These are phyloP conservation scores for Halisarca cf. caerulea DNA, from an alignment of 37 sponge, comb jelly and placozoan species.

Conservation along the genomic window DNA sequence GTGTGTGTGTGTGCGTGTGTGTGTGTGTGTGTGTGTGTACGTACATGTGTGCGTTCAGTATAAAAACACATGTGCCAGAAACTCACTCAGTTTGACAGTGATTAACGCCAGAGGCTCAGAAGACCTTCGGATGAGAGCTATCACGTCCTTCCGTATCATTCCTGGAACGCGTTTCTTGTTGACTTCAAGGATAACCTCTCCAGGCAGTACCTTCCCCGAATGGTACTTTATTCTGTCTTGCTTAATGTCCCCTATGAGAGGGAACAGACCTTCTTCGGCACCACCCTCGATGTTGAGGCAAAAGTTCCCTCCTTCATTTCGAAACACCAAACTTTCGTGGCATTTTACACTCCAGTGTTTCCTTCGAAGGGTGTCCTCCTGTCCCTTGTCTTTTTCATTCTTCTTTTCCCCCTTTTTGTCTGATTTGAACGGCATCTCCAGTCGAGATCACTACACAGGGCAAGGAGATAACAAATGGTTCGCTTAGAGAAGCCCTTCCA, in stretches of 20 bases:
- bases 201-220: slow-evolving; percentile 66
- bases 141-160: slow-evolving; percentile 89
- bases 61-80: background rate
- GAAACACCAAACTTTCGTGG: slow-evolving; percentile 68
- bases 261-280: slow-evolving; percentile 80
- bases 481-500: too few relatives aligned
- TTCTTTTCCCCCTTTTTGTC: slow-evolving; percentile 20
- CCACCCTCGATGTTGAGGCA: slow-evolving; percentile 93
- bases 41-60: background rate
- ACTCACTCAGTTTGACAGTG: slow-evolving; percentile 88
- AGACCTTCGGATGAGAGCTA: slow-evolving; percentile 82
- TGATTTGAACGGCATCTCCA: slow-evolving; percentile 11
- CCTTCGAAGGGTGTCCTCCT: slow-evolving; percentile 63
- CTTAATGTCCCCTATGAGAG: slow-evolving; percentile 65
- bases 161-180: slow-evolving; percentile 88
- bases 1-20: too few relatives aligned
- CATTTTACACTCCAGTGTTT: slow-evolving; percentile 88
- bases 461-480: too few relatives aligned
- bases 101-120: slow-evolving; percentile 79
- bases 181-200: slow-evolving; percentile 84
- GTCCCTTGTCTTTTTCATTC: background rate
- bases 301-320: slow-evolving; percentile 80
- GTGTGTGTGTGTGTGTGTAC: too few relatives aligned
- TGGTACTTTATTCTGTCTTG: slow-evolving; percentile 79
- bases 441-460: too few relatives aligned